phyloP scores from a whole-genome alignment of 30 jellyfish, hydroid and myxozoan species.

The Euphysa ruthae region DNA sequence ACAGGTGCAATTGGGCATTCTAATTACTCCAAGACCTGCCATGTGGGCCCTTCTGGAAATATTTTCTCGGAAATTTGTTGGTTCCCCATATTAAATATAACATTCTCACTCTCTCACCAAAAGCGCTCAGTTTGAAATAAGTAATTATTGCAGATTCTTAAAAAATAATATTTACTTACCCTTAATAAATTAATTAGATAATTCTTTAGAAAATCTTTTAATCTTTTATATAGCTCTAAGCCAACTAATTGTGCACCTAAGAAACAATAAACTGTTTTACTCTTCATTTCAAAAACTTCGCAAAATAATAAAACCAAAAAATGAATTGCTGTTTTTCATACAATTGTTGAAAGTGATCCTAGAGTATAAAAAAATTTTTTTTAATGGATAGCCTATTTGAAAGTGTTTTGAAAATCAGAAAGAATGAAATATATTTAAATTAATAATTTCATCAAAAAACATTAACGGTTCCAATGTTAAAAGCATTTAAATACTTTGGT shows the following conservation, averaged over 20 bases:
- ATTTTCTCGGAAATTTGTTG: no score
- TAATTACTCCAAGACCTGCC: no score
- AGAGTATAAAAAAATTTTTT: not conserved
- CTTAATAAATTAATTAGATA: slow-evolving; percentile 60
- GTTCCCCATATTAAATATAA: no score
- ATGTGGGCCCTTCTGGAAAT: no score
- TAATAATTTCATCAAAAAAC: no score
- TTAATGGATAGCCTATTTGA: not conserved
- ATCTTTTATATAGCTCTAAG: slow-evolving; percentile 67
- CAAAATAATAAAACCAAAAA: slow-evolving; percentile 74
- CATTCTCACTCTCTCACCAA: no score
- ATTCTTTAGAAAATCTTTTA: slow-evolving; percentile 78
- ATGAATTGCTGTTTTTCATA: not conserved
- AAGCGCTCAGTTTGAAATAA: no score
- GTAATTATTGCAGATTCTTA: not conserved
- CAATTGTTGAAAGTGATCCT: not conserved
- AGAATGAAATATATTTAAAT: not conserved
- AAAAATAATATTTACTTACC: slow-evolving; percentile 24
- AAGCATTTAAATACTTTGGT: no score
- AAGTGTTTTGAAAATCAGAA: not conserved
- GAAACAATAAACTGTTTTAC: not conserved
- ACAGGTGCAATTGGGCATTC: no score
- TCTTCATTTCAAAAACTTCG: not conserved
- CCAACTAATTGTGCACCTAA: slow-evolving; percentile 98
- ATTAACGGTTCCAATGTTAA: no score